Conservation (phyloP, 2,888 invertebrate species). For the Teleiodes luculella region DNA sequence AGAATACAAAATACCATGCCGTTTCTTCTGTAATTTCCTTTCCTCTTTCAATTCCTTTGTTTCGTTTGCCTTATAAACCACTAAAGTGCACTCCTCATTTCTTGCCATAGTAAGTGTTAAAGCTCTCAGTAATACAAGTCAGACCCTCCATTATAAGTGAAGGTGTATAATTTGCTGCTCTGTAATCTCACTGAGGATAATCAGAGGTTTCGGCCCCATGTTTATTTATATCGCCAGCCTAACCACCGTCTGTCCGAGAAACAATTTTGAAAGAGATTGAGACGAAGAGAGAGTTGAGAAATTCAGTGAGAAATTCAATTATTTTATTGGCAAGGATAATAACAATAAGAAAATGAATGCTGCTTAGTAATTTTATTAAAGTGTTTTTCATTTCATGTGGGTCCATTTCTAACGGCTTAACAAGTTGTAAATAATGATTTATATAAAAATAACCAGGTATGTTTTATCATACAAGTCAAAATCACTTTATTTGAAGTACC, state of each 20-base stretch:
- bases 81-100: neutral
- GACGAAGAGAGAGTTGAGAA: neutral
- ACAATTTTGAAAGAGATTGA: conserved; percentile 14
- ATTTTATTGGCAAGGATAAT: no score
- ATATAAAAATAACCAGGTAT: no score
- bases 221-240: conserved; percentile 17
- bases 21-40: no score
- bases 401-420: no score
- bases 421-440: no score
- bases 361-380: no score
- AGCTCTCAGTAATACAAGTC: conserved; percentile 10
- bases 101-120: conserved; percentile 14
- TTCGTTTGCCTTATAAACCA: neutral
- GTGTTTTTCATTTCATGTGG: no score
- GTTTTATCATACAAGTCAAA: no score
- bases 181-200: conserved; percentile 17
- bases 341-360: no score
- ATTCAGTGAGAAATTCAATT: no score
- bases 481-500: no score
- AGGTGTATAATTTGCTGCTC: conserved; percentile 19
- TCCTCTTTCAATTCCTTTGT: neutral
- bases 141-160: conserved; percentile 13
- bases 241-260: conserved; percentile 10
- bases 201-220: conserved; percentile 17
- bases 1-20: no score